Conservation (phyloP, 1,140 invertebrate species). For the Trachymyrmex cornetzi region DNA sequence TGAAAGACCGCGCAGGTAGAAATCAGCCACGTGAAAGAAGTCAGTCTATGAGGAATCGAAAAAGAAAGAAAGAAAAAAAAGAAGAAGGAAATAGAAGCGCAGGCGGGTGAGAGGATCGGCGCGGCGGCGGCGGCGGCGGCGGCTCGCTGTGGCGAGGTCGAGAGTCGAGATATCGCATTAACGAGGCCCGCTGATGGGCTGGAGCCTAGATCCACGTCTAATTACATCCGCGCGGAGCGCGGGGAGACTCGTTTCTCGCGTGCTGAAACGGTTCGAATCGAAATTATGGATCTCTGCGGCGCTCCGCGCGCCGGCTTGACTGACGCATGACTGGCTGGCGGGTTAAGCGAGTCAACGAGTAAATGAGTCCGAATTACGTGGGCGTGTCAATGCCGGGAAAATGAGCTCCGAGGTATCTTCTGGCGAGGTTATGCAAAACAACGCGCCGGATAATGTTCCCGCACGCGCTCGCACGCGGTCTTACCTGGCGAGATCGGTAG, state of each 20-base stretch:
- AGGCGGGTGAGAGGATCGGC: conserved; percentile 13
- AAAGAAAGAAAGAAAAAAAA: conserved; percentile 1
- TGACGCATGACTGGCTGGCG: conserved; percentile 77
- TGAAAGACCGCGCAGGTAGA: conserved; percentile 75
- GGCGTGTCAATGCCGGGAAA: conserved; percentile 84
- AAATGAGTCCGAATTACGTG: conserved; percentile 85
- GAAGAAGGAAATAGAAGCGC: conserved; percentile 17
- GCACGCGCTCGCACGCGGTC: conserved; percentile 18
- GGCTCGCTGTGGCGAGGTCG: conserved; percentile 12
- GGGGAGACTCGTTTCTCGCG: conserved; percentile 81
- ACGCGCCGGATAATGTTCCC: conserved; percentile 36
- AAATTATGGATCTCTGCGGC: conserved; percentile 81
- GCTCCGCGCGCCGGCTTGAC: conserved; percentile 66
- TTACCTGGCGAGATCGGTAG: conserved; percentile 27
- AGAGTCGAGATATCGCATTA: conserved; percentile 71
- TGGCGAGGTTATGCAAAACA: conserved; percentile 77
- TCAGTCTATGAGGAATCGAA: conserved; percentile 67
- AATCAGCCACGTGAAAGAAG: conserved; percentile 54
- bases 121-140: conserved; percentile 34
- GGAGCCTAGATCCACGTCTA: conserved; percentile 74
- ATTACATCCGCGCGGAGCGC: conserved; percentile 67
- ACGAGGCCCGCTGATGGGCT: conserved; percentile 71
- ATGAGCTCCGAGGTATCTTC: conserved; percentile 79
- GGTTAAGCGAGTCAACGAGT: conserved; percentile 83
- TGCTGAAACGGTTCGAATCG: conserved; percentile 76